Evolutionary conservation across 2,113 vertebrate species (phyloP), one percentile per base, ranked within the genome.

Genomic region (Osmerus mordax): DNA sequence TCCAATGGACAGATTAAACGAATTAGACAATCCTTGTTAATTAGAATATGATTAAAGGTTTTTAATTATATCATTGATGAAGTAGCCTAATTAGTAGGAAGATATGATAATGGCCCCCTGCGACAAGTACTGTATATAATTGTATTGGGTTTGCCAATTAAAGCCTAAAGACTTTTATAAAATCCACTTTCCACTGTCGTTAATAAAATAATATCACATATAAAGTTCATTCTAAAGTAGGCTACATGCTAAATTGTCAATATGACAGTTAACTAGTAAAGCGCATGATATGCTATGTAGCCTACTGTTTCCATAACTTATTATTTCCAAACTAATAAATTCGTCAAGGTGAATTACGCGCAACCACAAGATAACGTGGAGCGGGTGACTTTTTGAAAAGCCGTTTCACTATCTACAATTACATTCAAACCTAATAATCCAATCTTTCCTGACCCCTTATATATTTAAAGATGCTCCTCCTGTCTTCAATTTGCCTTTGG

Each of bases 11-110:
- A 94, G 90, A 93, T 94, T 88, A 94, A 94, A 90, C 92, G 93
- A 94, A 94, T 93, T 90, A 94, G 91, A 94, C 92, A 90, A 93
- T 86, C 76, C 93, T 92, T 91, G 94, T 95, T 97, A 95, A 98
- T 97, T 95, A 96, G 88, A 87, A 90, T 88, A 91, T 94, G 92
- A 95, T 95, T 93, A 93, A 93, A 94, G 91, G 90, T 94, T 96
- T 86, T 92, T 96, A 96, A 96, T 95, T 92, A 92, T 92, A 93
- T 95, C 90, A 91, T 85, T 91, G 92, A 93, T 87, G 91, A 94
- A 93, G 90, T 91, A 87, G 86, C 87, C 91, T 95, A 95, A 96
- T 96, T 95, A 95, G 91, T 90, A 88, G 84, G 88, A 90, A 91
- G 91, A 94, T 93, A 92, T 93, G 93, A 94, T 95, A 95, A 96